Conservation (phyloP, 2,113 vertebrate species). For the Diadophis punctatus region DNA sequence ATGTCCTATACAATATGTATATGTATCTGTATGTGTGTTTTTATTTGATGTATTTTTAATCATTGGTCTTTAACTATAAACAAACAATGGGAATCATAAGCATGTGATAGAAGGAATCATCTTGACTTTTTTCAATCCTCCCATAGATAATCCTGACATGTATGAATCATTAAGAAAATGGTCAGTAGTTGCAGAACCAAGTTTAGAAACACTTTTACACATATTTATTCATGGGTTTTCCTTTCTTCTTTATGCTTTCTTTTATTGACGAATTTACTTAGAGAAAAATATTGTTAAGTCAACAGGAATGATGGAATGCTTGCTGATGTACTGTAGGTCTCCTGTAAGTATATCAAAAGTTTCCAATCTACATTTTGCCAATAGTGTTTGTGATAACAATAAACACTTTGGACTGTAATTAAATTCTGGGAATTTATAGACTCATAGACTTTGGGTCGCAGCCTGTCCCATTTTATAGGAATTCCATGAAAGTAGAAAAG, state of each 20-base stretch:
- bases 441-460: not conserved
- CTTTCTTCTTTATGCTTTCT: not conserved
- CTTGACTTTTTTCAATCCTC: not conserved
- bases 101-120: not conserved
- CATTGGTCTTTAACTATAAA: not conserved
- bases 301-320: not conserved
- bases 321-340: not conserved
- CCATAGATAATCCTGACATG: not conserved
- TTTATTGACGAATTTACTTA: not conserved
- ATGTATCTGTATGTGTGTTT: not conserved
- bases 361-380: not conserved
- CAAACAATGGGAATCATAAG: not conserved
- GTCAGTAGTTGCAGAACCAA: not conserved
- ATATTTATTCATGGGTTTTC: not conserved
- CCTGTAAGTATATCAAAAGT: not conserved
- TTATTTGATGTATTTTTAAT: not conserved
- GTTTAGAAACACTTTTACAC: not conserved
- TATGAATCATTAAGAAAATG: not conserved
- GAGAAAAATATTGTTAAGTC: not conserved
- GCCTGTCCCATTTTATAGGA: not conserved
- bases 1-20: not conserved
- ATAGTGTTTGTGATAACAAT: not conserved
- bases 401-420: not conserved
- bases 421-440: not conserved
- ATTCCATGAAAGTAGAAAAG: not conserved